Evolutionary conservation across 1,140 invertebrate species (phyloP).

Genomic region (Drosophila pallidifrons): DNA sequence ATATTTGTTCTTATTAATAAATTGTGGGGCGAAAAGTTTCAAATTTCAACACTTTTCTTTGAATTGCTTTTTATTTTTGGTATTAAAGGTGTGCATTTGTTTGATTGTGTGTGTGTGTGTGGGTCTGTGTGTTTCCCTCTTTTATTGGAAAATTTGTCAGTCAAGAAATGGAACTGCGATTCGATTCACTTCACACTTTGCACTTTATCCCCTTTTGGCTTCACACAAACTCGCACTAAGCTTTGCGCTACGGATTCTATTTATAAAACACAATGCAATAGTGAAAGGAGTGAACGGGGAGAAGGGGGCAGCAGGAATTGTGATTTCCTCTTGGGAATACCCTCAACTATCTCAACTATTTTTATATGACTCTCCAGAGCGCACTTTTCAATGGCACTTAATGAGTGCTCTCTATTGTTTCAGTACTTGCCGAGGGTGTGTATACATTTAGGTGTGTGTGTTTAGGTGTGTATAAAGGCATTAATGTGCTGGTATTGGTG

Average conservation of each 20-base stretch:
- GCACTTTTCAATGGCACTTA: slow-evolving; percentile 56
- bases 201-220: slow-evolving; percentile 29
- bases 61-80: slow-evolving; percentile 37
- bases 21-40: slow-evolving; percentile 32
- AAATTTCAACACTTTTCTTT: slow-evolving; percentile 73
- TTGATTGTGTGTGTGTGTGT: slow-evolving; percentile 19
- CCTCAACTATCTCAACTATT: slow-evolving; percentile 47
- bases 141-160: slow-evolving; percentile 41
- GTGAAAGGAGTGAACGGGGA: slow-evolving; percentile 2
- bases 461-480: slow-evolving; percentile 13
- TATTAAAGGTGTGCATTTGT: slow-evolving; percentile 20
- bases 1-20: slow-evolving; percentile 30
- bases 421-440: slow-evolving; percentile 32
- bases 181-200: slow-evolving; percentile 47
- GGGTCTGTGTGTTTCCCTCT: slow-evolving; percentile 9
- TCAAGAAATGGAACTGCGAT: slow-evolving; percentile 24
- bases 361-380: slow-evolving; percentile 41
- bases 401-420: slow-evolving; percentile 49
- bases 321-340: slow-evolving; percentile 30
- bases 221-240: background rate
- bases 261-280: slow-evolving; percentile 27
- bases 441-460: background rate
- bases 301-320: background rate
- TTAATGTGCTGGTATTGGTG: slow-evolving; percentile 39
- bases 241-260: slow-evolving; percentile 11